phyloP scores from a whole-genome alignment of 2,113 vertebrate genomes.

The Aramus guarauna region DNA sequence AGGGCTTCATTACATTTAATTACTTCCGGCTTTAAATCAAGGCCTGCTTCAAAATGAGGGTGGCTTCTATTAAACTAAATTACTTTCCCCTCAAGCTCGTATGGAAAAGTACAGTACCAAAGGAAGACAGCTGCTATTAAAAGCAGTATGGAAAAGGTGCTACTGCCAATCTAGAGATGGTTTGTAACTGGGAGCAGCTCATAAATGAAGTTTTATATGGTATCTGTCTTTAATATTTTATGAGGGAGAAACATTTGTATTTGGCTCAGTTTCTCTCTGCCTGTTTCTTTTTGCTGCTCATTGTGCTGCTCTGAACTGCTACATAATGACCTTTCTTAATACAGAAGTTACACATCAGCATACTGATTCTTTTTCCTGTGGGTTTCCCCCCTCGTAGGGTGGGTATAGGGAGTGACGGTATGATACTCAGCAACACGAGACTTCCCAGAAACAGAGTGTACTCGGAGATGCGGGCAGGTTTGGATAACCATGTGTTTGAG shows the following conservation, averaged over 20 bases:
- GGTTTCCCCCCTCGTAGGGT: background rate
- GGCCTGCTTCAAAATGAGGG: conserved; percentile 52
- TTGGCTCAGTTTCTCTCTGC: background rate
- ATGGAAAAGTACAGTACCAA: conserved; percentile 53
- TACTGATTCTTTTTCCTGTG: background rate
- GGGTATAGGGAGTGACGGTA: background rate
- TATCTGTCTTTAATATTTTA: conserved; percentile 4
- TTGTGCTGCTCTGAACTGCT: background rate
- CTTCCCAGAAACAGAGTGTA: background rate
- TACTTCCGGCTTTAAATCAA: conserved; percentile 58
- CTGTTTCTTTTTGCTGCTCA: background rate
- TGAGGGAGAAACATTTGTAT: background rate
- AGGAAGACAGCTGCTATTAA: conserved; percentile 30
- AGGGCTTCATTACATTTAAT: conserved; percentile 60
- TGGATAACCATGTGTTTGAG: background rate
- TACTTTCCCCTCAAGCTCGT: conserved; percentile 28
- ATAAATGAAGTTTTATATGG: conserved; percentile 24
- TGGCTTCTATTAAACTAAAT: conserved; percentile 57
- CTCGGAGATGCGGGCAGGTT: background rate
- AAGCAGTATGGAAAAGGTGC: conserved; percentile 17
- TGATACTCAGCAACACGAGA: background rate
- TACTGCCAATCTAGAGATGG: conserved; percentile 12
- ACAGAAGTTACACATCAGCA: background rate
- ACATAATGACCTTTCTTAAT: background rate
- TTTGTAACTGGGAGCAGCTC: conserved; percentile 29